Base-by-base conservation (phyloP, 2,797 vertebrate genomes). In the Chelmon rostratus region DNA sequence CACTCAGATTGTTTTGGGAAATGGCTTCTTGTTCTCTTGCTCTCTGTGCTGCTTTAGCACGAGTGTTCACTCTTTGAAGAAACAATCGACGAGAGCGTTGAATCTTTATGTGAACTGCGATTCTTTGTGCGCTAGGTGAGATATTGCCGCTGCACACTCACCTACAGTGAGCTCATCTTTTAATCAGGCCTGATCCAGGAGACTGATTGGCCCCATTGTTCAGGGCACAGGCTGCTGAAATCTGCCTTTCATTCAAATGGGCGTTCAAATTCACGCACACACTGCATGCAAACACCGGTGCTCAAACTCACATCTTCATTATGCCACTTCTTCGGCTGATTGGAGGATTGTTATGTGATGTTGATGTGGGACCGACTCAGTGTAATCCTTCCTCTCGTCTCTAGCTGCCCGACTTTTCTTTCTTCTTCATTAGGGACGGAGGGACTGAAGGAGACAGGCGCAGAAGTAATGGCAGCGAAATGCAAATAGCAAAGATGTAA, bases 191-290 rank as follows among this genome's bases (percentile, higher is more conserved):
- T 54, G 78, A 91, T 92, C 76, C 83, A 47, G 73, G 33, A 56
- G 72, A 77, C 88, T 91, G 92, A 94, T 94, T 92, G 85, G 86
- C 38, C 68, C 90, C 53, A 92, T 94, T 93, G 93, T 93, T 89
- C 81, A 10, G 46, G 1, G 16, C 31, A 54, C 61, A 80, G 35
- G 73, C 87, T 52, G 49, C 76, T 88, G 78, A 89, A 89, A 87
- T 81, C 68, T 79, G 77, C 53, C 76, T 84, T 76, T 78, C 71
- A 64, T 76, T 73, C 46, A 54, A 67, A 83, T 33, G 64, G 74
- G 78, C 71, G 42, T 66, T 49, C 21, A 12, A 46, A 31, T 63
- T 68, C 68, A 16, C 62, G 40, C 23, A 50, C 18, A 54, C 66
- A 56, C 49, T 58, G 47, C 35, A 5, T 5, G 61, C 47, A 79